Conservation (phyloP, 35 echinoderm and acorn worm species). For the Apostichopus californicus region DNA sequence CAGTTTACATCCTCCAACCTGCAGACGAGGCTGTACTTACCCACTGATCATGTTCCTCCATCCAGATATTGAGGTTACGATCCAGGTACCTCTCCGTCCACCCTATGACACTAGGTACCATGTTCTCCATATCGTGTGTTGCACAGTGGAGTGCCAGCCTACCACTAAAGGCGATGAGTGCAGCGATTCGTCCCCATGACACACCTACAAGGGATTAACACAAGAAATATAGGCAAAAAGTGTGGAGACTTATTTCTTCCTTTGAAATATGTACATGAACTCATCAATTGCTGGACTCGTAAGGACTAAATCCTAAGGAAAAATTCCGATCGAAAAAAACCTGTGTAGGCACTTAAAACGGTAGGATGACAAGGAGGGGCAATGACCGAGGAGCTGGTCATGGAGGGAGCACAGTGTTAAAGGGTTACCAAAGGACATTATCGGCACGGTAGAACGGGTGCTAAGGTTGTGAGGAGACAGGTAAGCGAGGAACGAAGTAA, state of each 20-base stretch:
- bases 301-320: not conserved
- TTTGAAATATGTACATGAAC: too few relatives aligned
- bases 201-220: constrained; percentile 62
- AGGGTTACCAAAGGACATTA: too few relatives aligned
- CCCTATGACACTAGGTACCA: constrained; percentile 94
- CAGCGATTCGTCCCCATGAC: constrained; percentile 98
- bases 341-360: too few relatives aligned
- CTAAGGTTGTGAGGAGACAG: too few relatives aligned
- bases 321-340: not conserved
- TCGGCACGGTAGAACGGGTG: too few relatives aligned
- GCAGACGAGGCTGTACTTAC: constrained; percentile 47
- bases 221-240: not conserved
- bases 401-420: too few relatives aligned
- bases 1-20: too few relatives aligned
- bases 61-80: constrained; percentile 76
- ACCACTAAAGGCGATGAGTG: constrained; percentile 95
- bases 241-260: not conserved
- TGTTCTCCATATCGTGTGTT: constrained; percentile 76
- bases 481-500: too few relatives aligned
- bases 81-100: constrained; percentile 95
- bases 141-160: constrained; percentile 88
- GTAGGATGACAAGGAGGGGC: too few relatives aligned
- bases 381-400: too few relatives aligned
- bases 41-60: constrained; percentile 87
- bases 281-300: too few relatives aligned